Conservation (phyloP, 2,797 vertebrate genomes). For the Pangasius krempfi region DNA sequence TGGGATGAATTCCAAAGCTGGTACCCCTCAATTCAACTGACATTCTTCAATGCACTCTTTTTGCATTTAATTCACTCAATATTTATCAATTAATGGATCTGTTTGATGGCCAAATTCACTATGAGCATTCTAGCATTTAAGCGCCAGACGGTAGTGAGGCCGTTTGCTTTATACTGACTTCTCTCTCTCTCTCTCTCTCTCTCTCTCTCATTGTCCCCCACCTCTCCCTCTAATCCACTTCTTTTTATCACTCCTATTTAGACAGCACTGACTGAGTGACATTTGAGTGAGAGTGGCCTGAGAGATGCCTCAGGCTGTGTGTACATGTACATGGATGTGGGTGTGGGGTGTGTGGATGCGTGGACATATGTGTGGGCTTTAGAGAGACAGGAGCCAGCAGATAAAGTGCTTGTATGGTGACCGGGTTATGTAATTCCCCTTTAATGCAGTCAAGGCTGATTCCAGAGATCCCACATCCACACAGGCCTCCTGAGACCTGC, state of each 20-base stretch:
- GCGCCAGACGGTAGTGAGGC: slow-evolving; percentile 8
- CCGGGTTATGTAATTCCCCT: slow-evolving; percentile 73
- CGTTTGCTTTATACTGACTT: background rate
- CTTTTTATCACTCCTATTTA: slow-evolving; percentile 57
- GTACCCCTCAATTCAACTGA: slow-evolving; percentile 46
- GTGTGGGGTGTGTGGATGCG: slow-evolving; percentile 51
- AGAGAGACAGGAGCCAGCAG: slow-evolving; percentile 71
- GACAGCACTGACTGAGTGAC: slow-evolving; percentile 55
- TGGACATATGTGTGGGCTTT: slow-evolving; percentile 46
- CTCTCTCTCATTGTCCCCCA: slow-evolving; percentile 26
- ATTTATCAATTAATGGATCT: slow-evolving; percentile 57
- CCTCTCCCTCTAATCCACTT: slow-evolving; percentile 59
- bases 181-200: background rate
- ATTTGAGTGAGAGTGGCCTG: slow-evolving; percentile 59
- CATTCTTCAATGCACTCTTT: slow-evolving; percentile 43
- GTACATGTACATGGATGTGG: slow-evolving; percentile 27
- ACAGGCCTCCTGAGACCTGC: slow-evolving; percentile 76
- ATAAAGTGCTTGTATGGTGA: slow-evolving; percentile 75
- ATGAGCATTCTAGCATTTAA: slow-evolving; percentile 32
- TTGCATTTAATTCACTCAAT: slow-evolving; percentile 51
- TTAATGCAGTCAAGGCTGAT: slow-evolving; percentile 75
- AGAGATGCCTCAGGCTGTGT: slow-evolving; percentile 51
- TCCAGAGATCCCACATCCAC: slow-evolving; percentile 75
- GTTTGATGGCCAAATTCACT: slow-evolving; percentile 37
- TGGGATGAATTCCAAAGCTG: slow-evolving; percentile 55